Evolutionary conservation across 2,888 invertebrate genomes (phyloP).

Genomic region (Agrochola circellaris): DNA sequence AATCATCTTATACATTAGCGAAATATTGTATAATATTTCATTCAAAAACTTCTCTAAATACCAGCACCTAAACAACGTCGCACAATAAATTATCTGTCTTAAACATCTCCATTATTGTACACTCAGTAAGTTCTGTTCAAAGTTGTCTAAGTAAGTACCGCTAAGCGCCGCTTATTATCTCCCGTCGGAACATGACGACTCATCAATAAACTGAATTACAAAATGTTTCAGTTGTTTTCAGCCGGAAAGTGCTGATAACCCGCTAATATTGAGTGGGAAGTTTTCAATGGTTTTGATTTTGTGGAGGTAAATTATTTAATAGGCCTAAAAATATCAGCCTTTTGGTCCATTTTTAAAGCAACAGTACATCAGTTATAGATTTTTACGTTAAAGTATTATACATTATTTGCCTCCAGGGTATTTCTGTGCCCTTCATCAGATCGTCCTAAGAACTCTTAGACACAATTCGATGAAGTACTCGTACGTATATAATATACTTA

Average conservation of each 20-base stretch:
- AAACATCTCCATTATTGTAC: conserved; percentile 35
- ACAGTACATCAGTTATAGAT: not conserved
- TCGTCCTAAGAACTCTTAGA: not conserved
- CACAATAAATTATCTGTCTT: conserved; percentile 39
- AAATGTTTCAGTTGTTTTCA: conserved; percentile 43
- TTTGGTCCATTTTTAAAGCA: not conserved
- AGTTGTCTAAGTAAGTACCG: conserved; percentile 53
- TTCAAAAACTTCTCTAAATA: conserved; percentile 14
- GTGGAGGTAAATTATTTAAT: not conserved
- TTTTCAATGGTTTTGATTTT: not conserved
- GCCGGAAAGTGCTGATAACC: conserved; percentile 30
- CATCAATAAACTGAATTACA: conserved; percentile 58
- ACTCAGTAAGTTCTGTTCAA: conserved; percentile 34
- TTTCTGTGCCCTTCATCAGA: not conserved
- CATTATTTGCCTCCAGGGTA: not conserved
- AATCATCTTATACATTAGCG: not conserved
- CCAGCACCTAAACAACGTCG: conserved; percentile 8
- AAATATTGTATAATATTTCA: conserved; percentile 12
- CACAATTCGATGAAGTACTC: not conserved
- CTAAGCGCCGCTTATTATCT: conserved; percentile 49
- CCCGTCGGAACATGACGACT: conserved; percentile 46
- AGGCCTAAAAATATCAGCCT: not conserved
- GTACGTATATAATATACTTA: not conserved
- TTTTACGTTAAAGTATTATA: not conserved
- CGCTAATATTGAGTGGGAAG: conserved; percentile 5